A percentile compares a stretch with the other conserved stretches of the same genome.
Conservation (phyloP, 2,797 vertebrate species). For the Champsocephalus esox region DNA sequence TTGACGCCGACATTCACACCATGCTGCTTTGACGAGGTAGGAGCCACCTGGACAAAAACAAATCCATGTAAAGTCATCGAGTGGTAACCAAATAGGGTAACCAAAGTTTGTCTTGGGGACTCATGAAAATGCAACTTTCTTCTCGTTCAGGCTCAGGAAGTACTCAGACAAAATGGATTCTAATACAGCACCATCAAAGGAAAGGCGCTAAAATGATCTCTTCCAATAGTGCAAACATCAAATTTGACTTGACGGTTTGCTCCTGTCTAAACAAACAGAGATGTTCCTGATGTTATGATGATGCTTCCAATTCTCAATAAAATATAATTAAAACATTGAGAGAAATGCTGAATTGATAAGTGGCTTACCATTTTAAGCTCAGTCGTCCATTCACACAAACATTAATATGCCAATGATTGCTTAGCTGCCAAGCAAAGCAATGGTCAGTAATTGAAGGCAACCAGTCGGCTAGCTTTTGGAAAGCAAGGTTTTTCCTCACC, state of each 20-base stretch:
- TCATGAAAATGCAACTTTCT: not conserved
- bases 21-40: conserved; percentile 99
- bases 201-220: not conserved
- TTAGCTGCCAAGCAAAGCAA: no score
- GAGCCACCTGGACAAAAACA: conserved; percentile 88
- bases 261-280: not conserved
- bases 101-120: not conserved
- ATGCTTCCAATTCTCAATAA: no score
- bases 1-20: conserved; percentile 97
- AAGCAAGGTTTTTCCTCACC: conserved; percentile 83
- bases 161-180: not conserved
- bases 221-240: not conserved
- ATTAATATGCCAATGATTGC: no score
- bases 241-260: not conserved
- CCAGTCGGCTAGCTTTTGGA: not conserved
- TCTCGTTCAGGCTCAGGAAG: not conserved
- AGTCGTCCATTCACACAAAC: no score
- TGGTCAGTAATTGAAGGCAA: not conserved
- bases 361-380: no score
- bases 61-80: not conserved
- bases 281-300: not conserved
- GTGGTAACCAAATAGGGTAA: not conserved
- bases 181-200: not conserved
- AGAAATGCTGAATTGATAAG: no score
- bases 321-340: no score